Percentiles rank a stretch among this genome's conserved stretches.
Conservation (phyloP, 2,797 vertebrate species). For the Schizothorax lantsangensis region DNA sequence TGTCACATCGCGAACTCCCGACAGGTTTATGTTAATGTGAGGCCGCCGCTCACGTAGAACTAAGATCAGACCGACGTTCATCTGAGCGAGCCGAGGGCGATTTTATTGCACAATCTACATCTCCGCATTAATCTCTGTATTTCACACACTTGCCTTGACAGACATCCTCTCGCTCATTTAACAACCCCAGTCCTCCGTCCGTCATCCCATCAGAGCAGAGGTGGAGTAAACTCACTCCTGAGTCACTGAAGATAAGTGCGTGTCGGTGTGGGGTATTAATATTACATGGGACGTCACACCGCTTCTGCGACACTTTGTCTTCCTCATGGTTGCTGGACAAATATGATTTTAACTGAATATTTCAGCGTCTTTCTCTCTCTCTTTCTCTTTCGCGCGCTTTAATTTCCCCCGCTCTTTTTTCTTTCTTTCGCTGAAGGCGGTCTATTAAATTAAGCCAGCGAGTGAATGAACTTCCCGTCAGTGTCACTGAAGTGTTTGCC, state of each 20-base stretch:
- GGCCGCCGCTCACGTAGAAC: conserved; percentile 9
- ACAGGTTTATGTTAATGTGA: conserved; percentile 28
- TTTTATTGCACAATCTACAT: conserved; percentile 46
- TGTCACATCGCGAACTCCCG: not conserved
- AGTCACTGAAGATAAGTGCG: conserved; percentile 33
- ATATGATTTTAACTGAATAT: conserved; percentile 42
- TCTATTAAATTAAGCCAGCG: conserved; percentile 20
- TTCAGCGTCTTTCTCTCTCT: conserved; percentile 24
- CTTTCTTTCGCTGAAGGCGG: conserved; percentile 7
- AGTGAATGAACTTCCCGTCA: conserved; percentile 29
- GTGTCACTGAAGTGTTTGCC: conserved; percentile 9
- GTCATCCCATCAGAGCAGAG: conserved; percentile 55
- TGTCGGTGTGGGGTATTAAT: conserved; percentile 43
- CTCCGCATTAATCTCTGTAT: conserved; percentile 61
- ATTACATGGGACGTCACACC: conserved; percentile 41
- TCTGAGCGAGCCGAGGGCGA: conserved; percentile 17
- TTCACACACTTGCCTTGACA: conserved; percentile 45
- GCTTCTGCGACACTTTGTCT: conserved; percentile 43
- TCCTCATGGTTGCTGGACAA: conserved; percentile 36
- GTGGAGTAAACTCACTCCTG: conserved; percentile 45
- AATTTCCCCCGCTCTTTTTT: conserved; percentile 26
- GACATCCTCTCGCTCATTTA: conserved; percentile 51
- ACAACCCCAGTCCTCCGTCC: conserved; percentile 46
- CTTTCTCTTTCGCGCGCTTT: conserved; percentile 10
- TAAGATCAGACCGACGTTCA: conserved; percentile 6